phyloP scores from a whole-genome alignment of 2,797 vertebrate species.

The Saguinus oedipus region DNA sequence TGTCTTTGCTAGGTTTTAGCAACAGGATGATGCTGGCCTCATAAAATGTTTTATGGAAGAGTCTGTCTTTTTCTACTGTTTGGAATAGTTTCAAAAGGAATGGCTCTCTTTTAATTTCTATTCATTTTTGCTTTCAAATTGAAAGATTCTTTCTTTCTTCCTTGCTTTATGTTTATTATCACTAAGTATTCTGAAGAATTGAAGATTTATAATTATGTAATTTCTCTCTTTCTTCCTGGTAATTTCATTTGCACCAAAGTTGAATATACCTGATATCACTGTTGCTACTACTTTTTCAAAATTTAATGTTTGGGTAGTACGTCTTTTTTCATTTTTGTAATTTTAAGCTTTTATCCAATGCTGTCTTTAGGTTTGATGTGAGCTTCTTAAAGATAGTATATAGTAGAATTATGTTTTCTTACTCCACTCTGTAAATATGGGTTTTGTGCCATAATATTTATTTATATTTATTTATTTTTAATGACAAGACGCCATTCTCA shows the following conservation, averaged over 20 bases:
- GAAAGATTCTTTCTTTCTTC: not conserved
- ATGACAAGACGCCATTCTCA: not conserved
- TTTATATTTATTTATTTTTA: not conserved
- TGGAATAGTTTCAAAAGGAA: no score
- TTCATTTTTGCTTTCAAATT: not conserved
- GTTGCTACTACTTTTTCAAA: not conserved
- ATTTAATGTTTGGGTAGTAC: not conserved
- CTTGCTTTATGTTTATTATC: not conserved
- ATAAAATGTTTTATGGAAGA: no score
- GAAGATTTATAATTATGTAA: not conserved
- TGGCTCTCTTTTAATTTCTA: not conserved
- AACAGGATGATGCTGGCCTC: no score
- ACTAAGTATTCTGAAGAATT: not conserved
- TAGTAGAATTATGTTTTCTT: not conserved
- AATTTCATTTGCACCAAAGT: not conserved
- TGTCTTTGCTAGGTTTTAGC: no score
- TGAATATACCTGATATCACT: not conserved
- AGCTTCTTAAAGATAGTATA: not conserved
- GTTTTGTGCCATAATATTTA: not conserved
- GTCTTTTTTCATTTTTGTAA: not conserved
- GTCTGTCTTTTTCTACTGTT: no score
- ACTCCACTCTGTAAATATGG: not conserved
- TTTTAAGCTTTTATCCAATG: not conserved
- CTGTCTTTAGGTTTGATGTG: not conserved
- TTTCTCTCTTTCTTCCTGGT: not conserved